Base-by-base conservation (phyloP, 2,888 invertebrate genomes). In the Mythimna albipuncta region DNA sequence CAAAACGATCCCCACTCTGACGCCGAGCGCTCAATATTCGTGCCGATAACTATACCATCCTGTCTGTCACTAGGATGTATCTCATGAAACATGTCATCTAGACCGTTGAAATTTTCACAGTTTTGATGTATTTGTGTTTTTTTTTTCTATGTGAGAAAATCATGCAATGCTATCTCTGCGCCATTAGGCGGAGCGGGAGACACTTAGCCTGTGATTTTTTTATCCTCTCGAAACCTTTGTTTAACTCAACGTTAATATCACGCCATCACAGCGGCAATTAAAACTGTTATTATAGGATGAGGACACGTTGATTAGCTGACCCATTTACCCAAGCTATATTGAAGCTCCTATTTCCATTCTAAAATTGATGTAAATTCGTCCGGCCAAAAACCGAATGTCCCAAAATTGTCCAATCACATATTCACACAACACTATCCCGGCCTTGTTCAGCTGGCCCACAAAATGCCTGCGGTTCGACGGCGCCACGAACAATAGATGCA, bases 401-500 rank as follows among this genome's bases (percentile, higher is more conserved):
- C 61, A 62, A 75, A 67, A 75, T 82, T 72, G 61, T 54, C 62
- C 64, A 64, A 73, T 83, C 68, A 58, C 71, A 66, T 59, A 71
- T 77, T 73, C 75, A 69, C 81, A 59, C 83, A 78, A 52, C 85
- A 73, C 85, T 83, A 83, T 68, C 57, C 62, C 38, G 52, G 61
- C 54, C 69, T 73, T 79, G 82, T 82, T 85, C 81, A 79, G 75
- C 70, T 80, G 70, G 67, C 64, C 66, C 77, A 85, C 85, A 88
- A 87, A 85, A 86, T 83, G 82, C 84, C 81, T 77, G 75, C 76
- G 76, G 75, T 84, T 75, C 85, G 69, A 64, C 69, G 64, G 71
- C 80, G 52, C 84, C 84, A 84, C 85, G 86, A 84, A 90, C 90
- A 90, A 90, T 87, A 83, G 89, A 83, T 89, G 86, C 90, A 90